Conservation (phyloP, 2,113 vertebrate genomes). For the Alces alces region DNA sequence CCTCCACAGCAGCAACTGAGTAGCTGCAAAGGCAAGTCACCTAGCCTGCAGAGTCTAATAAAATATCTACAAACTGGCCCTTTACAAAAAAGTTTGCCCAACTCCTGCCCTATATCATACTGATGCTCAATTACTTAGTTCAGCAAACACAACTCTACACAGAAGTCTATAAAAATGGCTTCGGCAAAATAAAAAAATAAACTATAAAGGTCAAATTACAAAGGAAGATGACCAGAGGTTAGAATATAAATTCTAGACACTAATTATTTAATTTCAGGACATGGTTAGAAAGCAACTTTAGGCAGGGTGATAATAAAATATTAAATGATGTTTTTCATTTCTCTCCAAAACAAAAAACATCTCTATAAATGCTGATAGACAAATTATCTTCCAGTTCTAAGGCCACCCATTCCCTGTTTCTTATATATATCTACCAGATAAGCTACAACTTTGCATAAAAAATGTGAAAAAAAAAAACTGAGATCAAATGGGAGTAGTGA, state of each 20-base stretch:
- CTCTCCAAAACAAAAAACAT: not conserved
- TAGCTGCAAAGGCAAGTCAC: not conserved
- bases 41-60: not conserved
- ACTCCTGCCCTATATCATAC: not conserved
- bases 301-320: not conserved
- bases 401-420: not conserved
- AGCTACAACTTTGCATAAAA: not conserved
- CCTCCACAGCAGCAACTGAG: not conserved
- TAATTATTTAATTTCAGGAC: not conserved
- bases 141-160: not conserved
- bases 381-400: constrained; percentile 21
- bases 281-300: constrained; percentile 6
- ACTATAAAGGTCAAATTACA: constrained; percentile 12
- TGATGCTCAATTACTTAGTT: not conserved
- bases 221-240: not conserved
- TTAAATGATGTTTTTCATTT: not conserved
- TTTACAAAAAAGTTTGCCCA: not conserved
- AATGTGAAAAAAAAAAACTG: not conserved
- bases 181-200: not conserved
- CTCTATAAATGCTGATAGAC: not conserved
- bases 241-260: constrained; percentile 11
- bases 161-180: not conserved
- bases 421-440: not conserved
- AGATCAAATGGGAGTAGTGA: not conserved
- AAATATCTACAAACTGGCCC: not conserved